Base-by-base conservation (phyloP, 2,888 invertebrate species). In the Euproctis similis region DNA sequence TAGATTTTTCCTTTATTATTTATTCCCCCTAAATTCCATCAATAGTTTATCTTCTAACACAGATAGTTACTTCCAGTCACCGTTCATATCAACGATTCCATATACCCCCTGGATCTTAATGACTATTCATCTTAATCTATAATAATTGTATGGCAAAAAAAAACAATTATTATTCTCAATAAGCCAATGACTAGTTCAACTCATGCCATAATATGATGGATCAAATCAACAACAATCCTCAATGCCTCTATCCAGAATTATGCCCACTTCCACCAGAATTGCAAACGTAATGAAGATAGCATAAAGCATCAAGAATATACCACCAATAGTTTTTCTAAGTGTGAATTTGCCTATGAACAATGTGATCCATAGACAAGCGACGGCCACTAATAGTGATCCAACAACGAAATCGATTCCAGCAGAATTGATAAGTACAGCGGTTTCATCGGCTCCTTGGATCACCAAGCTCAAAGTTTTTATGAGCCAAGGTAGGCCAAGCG, bases 401-500 rank as follows among this genome's bases (percentile, higher is more conserved):
- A 95, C 90, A 3, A 94, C 93, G 66, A 93, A 96, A 48, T 91
- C 91, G 19, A 96, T 89, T 1, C 94, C 93, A 1, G 89, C 87
- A 0, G 95, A 95, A 52, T 90, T 89, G 35, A 97, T 92, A 26
- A 77, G 57, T 1, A 95, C 89, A 6, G 75, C 81, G 0, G 85
- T 66, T 2, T 58, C 35, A 12, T 85, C 77, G 1, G 70, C 78
- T 3, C 85, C 86, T 34, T 81, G 73, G 0, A 59, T 72, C 2
- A 86, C 66, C 24, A 85, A 62, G 24, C 88, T 73, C 41, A 91
- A 63, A 2, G 90, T 90, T 62, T 89, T 92, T 45, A 95, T 90
- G 30, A 93, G 88, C 95, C 95, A 96, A 0, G 95, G 95, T 12
- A 94, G 63, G 1, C 94, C 94, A 22, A 95, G 74, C 2, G 95